A percentile compares a stretch with the other conserved stretches of the same genome.
Evolutionary conservation across 2,113 vertebrate genomes (phyloP).

Genomic region (Antechinus flavipes): DNA sequence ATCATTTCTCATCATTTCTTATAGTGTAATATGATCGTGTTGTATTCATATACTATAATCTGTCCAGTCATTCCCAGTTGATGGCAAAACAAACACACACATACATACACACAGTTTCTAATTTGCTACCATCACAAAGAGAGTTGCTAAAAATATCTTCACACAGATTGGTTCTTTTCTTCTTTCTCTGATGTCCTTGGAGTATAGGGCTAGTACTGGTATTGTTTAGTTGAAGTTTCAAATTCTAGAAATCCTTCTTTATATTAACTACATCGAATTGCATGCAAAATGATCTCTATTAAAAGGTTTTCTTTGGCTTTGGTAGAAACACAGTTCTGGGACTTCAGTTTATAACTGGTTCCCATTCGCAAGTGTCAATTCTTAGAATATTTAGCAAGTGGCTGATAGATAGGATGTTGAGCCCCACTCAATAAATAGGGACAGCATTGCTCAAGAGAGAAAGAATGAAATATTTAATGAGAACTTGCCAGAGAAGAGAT

Average conservation of each 20-base stretch:
- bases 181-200: neutral
- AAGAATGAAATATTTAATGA: neutral
- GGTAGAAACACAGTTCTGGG: neutral
- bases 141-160: neutral
- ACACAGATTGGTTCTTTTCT: neutral
- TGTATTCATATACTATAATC: neutral
- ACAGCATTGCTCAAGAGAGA: neutral
- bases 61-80: neutral
- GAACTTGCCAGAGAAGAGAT: neutral
- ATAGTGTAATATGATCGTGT: neutral
- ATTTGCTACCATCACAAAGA: neutral
- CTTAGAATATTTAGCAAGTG: neutral
- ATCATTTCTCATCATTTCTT: neutral
- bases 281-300: neutral
- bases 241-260: neutral
- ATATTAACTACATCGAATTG: constrained; percentile 15
- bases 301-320: neutral
- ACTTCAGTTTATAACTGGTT: neutral
- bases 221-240: neutral
- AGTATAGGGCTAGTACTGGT: neutral
- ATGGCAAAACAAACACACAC: neutral
- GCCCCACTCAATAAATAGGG: neutral
- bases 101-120: neutral
- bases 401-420: neutral
- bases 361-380: neutral